Conservation (phyloP, 2,888 invertebrate genomes). For the Ganaspis brasiliensis region DNA sequence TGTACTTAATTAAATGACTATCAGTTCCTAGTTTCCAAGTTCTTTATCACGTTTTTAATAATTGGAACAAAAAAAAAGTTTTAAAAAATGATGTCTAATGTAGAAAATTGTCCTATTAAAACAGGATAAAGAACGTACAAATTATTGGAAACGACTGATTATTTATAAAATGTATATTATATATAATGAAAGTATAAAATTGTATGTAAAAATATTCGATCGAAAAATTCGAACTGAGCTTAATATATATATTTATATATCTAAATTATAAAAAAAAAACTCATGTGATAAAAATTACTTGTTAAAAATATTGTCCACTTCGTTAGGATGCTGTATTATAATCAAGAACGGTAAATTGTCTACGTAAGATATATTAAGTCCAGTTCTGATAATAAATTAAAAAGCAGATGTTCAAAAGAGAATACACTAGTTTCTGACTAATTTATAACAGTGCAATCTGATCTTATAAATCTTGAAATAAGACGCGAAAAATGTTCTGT, state of each 20-base stretch:
- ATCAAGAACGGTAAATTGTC: not conserved
- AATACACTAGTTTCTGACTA: constrained; percentile 35
- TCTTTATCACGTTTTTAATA: too few relatives aligned
- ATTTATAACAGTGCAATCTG: constrained; percentile 37
- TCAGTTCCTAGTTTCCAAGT: too few relatives aligned
- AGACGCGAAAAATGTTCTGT: constrained; percentile 32
- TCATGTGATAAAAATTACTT: not conserved
- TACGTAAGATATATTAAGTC: not conserved
- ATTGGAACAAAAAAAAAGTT: not conserved
- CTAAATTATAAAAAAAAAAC: not conserved
- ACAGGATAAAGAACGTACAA: not conserved
- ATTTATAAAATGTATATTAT: too few relatives aligned
- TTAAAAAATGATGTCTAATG: too few relatives aligned
- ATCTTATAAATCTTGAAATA: constrained; percentile 32
- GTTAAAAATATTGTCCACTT: not conserved
- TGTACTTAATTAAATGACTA: too few relatives aligned
- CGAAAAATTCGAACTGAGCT: constrained; percentile 3
- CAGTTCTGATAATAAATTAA: constrained; percentile 30
- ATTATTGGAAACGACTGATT: too few relatives aligned
- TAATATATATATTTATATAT: not conserved
- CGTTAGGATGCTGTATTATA: not conserved
- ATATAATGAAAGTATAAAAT: not conserved
- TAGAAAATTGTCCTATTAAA: too few relatives aligned
- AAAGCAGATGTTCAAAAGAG: constrained; percentile 25
- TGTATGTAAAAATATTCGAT: not conserved